These are phyloP conservation scores for Lathamus discolor DNA, from an alignment of 2,113 vertebrate species.

Conservation along the genomic window DNA sequence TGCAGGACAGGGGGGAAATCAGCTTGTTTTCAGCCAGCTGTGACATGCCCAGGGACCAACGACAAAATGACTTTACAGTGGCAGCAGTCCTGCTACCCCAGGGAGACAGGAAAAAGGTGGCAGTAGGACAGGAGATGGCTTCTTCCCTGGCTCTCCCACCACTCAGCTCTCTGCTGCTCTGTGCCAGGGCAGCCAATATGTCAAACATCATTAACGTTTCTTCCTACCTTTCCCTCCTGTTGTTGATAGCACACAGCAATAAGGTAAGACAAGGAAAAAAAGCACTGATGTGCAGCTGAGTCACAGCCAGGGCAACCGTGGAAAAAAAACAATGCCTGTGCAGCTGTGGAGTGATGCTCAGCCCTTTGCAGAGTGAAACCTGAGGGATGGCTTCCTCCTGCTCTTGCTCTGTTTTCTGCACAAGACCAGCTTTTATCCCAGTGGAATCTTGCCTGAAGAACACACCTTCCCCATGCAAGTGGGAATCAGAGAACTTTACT, in stretches of 20 bases:
- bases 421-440: background rate
- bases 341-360: background rate
- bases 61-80: background rate
- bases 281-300: fast-evolving
- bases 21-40: background rate
- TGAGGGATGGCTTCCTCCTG: background rate
- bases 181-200: background rate
- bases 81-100: background rate
- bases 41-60: fast-evolving
- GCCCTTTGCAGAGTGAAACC: fast-evolving
- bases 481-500: background rate
- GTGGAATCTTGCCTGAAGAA: background rate
- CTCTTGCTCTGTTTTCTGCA: background rate
- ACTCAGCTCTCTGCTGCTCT: background rate
- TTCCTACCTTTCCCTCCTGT: background rate
- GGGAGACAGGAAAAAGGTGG: background rate
- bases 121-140: background rate
- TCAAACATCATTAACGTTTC: background rate
- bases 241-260: background rate
- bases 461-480: background rate
- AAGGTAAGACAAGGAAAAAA: background rate
- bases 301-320: background rate
- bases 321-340: fast-evolving
- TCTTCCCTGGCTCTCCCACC: background rate
- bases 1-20: background rate